phyloP scores from a whole-genome alignment of 2,888 invertebrate species.

The Subacronicta megacephala region DNA sequence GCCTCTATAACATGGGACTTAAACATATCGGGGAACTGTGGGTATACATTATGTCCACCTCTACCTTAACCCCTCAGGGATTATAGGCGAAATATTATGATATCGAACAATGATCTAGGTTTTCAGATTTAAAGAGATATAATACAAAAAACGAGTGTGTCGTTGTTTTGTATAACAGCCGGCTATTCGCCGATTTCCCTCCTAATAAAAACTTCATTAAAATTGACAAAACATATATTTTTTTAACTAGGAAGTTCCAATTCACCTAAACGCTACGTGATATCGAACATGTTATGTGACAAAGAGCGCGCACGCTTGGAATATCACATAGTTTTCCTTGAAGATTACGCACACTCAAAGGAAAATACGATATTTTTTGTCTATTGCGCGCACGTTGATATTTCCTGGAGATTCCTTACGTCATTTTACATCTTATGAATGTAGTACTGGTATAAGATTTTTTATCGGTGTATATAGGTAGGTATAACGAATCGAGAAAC shows the following conservation, averaged over 20 bases:
- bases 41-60: too few relatives aligned
- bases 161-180: too few relatives aligned
- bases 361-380: constrained; percentile 20
- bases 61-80: too few relatives aligned
- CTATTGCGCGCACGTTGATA: constrained; percentile 14
- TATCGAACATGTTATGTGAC: constrained; percentile 12
- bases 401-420: constrained; percentile 15
- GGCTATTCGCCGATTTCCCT: too few relatives aligned
- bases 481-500: too few relatives aligned
- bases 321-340: constrained; percentile 37
- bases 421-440: background rate
- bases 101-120: too few relatives aligned
- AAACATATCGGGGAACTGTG: too few relatives aligned
- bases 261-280: constrained; percentile 32
- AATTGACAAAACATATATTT: background rate
- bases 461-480: too few relatives aligned
- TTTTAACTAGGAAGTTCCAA: background rate
- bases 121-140: too few relatives aligned
- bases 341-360: constrained; percentile 28
- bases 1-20: too few relatives aligned
- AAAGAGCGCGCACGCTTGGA: constrained; percentile 6
- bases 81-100: too few relatives aligned
- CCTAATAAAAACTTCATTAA: background rate
- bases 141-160: too few relatives aligned
- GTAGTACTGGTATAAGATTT: background rate